Conservation (phyloP, 2,888 invertebrate species). For the Helicoverpa assulta region DNA sequence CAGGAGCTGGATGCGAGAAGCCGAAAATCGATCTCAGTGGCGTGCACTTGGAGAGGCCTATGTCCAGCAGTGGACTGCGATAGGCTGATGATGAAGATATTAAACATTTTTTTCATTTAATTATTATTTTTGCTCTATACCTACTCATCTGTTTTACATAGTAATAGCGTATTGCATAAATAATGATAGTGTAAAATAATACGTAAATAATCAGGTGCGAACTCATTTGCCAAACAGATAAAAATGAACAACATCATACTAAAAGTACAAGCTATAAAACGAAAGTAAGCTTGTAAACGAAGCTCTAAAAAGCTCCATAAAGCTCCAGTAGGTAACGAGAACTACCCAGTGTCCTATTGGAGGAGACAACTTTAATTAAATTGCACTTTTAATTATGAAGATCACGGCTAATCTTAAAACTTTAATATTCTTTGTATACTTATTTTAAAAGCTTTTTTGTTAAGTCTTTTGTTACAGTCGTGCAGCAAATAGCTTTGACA, state of each 20-base stretch:
- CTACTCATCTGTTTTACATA: no score
- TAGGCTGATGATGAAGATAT: no score
- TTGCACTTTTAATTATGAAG: slow-evolving; percentile 20
- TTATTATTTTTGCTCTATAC: no score
- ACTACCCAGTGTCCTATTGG: background rate
- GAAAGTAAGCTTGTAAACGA: background rate
- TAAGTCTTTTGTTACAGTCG: slow-evolving; percentile 23
- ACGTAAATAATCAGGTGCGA: no score
- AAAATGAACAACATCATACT: background rate
- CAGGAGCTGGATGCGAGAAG: no score
- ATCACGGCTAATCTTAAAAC: slow-evolving; percentile 30
- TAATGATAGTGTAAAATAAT: no score
- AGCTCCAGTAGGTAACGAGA: background rate
- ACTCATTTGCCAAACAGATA: no score
- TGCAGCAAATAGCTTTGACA: background rate
- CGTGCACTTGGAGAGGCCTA: no score
- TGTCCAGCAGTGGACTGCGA: no score
- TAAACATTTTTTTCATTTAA: no score
- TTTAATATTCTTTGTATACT: slow-evolving; percentile 16
- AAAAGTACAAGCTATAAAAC: background rate
- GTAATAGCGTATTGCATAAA: no score
- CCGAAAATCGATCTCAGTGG: no score
- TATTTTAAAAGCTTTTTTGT: slow-evolving; percentile 16
- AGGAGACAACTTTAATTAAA: slow-evolving; percentile 33
- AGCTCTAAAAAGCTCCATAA: background rate